A percentile compares a stretch with the other conserved stretches of the same genome.
Evolutionary conservation across 2,888 invertebrate species (phyloP).

Genomic region (Bembecia ichneumoniformis): DNA sequence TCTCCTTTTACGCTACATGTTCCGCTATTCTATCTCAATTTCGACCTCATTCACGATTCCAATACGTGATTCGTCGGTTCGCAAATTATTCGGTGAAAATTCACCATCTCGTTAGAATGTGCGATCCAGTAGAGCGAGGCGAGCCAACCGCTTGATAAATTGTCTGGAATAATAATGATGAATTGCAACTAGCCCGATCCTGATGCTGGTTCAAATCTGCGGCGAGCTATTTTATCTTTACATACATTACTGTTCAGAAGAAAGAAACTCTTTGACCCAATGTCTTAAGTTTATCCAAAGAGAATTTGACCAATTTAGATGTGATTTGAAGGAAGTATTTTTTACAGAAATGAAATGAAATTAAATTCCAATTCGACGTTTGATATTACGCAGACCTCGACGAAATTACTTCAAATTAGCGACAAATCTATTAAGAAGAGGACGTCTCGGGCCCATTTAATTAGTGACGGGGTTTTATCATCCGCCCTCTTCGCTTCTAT

Average conservation of each 20-base stretch:
- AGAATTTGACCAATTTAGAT: not conserved
- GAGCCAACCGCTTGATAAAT: conserved; percentile 73
- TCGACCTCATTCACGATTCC: conserved; percentile 65
- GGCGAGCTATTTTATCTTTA: conserved; percentile 9
- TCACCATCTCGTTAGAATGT: conserved; percentile 73
- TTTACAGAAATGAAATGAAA: conserved; percentile 9
- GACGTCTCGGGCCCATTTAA: conserved; percentile 63
- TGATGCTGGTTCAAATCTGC: conserved; percentile 59
- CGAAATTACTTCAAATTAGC: conserved; percentile 61
- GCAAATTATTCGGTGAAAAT: conserved; percentile 72
- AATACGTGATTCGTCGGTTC: conserved; percentile 72
- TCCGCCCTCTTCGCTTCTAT: conserved; percentile 53
- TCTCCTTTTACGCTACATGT: conserved; percentile 34
- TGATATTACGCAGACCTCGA: conserved; percentile 40
- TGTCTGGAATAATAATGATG: conserved; percentile 74
- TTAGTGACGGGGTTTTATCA: conserved; percentile 67
- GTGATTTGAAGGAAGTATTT: not conserved
- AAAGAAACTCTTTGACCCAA: conserved; percentile 8
- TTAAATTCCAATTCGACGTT: conserved; percentile 45
- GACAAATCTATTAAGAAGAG: conserved; percentile 66
- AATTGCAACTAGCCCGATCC: conserved; percentile 66
- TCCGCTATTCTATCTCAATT: conserved; percentile 69
- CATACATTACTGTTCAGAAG: not conserved
- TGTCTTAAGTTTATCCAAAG: too few relatives aligned
- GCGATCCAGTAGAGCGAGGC: conserved; percentile 61